Evolutionary conservation across 53 echinoderm and acorn worm genomes (phyloP), one percentile per base, ranked within the genome.

Genomic region (Holothuria scabra): DNA sequence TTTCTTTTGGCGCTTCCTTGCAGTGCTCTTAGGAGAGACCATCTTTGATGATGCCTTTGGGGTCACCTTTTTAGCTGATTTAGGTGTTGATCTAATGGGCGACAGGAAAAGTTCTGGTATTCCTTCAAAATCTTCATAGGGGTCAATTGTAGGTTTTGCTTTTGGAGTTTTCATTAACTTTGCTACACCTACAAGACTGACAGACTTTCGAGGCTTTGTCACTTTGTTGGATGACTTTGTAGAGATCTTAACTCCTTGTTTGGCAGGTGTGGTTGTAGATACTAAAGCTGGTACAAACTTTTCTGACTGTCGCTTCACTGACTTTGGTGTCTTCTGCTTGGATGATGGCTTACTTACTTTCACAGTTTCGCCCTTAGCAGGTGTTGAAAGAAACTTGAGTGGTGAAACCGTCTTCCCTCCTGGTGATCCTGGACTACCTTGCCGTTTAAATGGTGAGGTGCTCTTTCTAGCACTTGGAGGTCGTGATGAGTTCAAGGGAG

Each of bases 51-150:
- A 49, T 0, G 52, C 52, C 25, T 48, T 86, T 29, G 88, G 83
- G 1, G 88, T 83, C 60, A 76, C 65, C 80, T 69, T 64, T 28
- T 41, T 85, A 1, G 44, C 68, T 16, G 81, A 20, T 65, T 72
- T 29, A 29, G 60, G 83, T 25, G 84, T 86, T 31, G 88, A 35
- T 4, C 75, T 61, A 55, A 87, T 72, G 12, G 89, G 93, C 7
- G 91, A 85, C 24, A 91, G 31, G 67, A 93, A 87, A 32, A 99
- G 60, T 49, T 90, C 90, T 62, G 99, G 90, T 28, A 99, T 68
- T 49, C 99, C 99, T 69, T 90, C 93, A 87, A 95, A 95, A 79
- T 95, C 99, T 31, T 90, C 88, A 75, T 95, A 95, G 6, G 91
- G 90, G 46, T 99, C 90, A 78, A 86, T 4, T 66, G 65, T 33